Conservation (phyloP, 2,113 vertebrate genomes). For the Columbina picui region DNA sequence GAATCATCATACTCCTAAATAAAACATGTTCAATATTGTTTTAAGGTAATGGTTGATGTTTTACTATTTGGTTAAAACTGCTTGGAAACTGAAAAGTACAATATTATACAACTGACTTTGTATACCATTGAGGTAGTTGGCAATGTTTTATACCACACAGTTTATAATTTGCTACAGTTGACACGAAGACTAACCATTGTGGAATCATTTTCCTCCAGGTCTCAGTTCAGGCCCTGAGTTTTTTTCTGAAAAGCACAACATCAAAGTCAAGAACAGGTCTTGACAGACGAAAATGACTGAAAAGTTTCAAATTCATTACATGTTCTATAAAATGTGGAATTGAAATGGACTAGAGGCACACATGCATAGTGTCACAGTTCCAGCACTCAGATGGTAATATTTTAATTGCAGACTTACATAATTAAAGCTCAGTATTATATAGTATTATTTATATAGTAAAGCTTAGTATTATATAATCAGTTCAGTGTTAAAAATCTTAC, state of each 20-base stretch:
- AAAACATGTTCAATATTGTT: background rate
- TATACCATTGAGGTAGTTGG: background rate
- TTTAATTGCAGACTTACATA: background rate
- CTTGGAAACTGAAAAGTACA: background rate
- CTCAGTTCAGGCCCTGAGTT: background rate
- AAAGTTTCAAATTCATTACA: background rate
- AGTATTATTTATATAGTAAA: too few species aligned
- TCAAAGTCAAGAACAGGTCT: background rate
- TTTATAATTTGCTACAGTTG: background rate
- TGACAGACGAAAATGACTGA: background rate
- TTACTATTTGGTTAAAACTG: background rate
- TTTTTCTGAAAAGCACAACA: background rate
- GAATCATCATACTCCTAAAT: background rate
- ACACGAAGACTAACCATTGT: background rate
- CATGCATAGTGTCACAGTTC: rapidly evolving
- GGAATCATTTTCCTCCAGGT: background rate
- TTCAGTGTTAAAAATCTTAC: background rate
- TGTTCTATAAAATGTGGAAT: background rate
- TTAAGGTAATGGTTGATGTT: background rate
- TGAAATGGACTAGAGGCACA: background rate
- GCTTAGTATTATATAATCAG: background rate
- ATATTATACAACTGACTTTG: background rate
- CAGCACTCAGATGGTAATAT: background rate
- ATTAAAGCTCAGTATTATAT: background rate
- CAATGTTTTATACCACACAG: background rate